phyloP scores from a whole-genome alignment of 2,797 vertebrate species.

The Sebastes minor region DNA sequence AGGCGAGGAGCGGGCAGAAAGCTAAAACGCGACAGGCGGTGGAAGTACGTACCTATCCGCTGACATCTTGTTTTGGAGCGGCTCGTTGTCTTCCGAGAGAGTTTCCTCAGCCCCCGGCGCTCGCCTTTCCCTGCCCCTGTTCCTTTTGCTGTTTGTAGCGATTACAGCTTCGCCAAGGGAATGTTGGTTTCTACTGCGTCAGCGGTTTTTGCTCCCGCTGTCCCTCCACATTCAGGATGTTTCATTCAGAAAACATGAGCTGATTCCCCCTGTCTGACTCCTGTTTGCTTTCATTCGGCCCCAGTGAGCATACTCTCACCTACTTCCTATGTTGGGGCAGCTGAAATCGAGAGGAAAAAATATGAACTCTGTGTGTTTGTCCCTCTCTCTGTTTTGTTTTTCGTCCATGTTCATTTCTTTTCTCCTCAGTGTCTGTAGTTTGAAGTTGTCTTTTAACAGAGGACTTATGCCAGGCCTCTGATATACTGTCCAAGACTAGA shows the following conservation, averaged over 20 bases:
- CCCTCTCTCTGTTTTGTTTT: slow-evolving; percentile 3
- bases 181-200: slow-evolving; percentile 67
- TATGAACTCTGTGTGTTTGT: slow-evolving; percentile 14
- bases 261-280: slow-evolving; percentile 50
- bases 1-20: slow-evolving; percentile 5
- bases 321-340: slow-evolving; percentile 42
- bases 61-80: slow-evolving; percentile 55
- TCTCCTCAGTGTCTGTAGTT: not conserved
- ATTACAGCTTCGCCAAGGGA: slow-evolving; percentile 70
- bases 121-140: slow-evolving; percentile 39
- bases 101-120: slow-evolving; percentile 59
- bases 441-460: slow-evolving; percentile 2
- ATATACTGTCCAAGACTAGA: slow-evolving; percentile 2
- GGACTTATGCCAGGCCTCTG: slow-evolving; percentile 5
- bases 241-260: slow-evolving; percentile 84
- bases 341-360: slow-evolving; percentile 22
- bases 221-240: slow-evolving; percentile 76
- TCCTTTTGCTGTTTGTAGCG: slow-evolving; percentile 59
- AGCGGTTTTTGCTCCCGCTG: slow-evolving; percentile 65
- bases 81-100: slow-evolving; percentile 37
- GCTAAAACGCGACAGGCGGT: slow-evolving; percentile 36
- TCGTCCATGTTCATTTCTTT: not conserved
- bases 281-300: slow-evolving; percentile 61
- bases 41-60: slow-evolving; percentile 24
- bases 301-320: slow-evolving; percentile 31